phyloP scores from a whole-genome alignment of 1,140 invertebrate genomes.

The Frieseomelitta varia region DNA sequence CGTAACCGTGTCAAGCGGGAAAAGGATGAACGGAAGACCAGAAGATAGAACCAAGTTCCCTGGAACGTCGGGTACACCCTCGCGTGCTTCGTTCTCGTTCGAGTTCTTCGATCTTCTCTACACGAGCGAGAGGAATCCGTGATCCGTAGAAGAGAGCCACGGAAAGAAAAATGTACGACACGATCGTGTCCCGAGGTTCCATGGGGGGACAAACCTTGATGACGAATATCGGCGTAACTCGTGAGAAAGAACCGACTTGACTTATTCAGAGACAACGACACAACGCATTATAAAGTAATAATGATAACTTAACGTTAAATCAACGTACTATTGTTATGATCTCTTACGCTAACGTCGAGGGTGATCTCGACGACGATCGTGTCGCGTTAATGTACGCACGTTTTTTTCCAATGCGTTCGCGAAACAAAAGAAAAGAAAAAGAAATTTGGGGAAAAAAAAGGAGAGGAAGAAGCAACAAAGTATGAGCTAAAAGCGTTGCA shows the following conservation, averaged over 20 bases:
- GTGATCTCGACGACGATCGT: slow-evolving; percentile 50
- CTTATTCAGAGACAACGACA: slow-evolving; percentile 82
- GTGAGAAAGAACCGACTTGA: slow-evolving; percentile 63
- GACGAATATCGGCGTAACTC: background rate
- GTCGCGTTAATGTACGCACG: slow-evolving; percentile 29
- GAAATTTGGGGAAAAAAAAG: slow-evolving; percentile 11
- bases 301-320: slow-evolving; percentile 73
- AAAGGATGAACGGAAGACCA: slow-evolving; percentile 44
- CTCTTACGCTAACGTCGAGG: slow-evolving; percentile 41
- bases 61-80: slow-evolving; percentile 15
- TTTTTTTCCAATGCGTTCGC: slow-evolving; percentile 10
- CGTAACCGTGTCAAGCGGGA: slow-evolving; percentile 36
- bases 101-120: background rate
- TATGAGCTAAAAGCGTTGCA: background rate
- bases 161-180: background rate
- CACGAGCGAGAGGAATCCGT: background rate
- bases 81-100: background rate
- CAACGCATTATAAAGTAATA: slow-evolving; percentile 81
- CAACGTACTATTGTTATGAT: slow-evolving; percentile 68
- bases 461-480: background rate
- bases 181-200: background rate
- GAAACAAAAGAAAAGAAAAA: background rate
- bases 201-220: too few species aligned
- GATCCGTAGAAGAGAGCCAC: too few species aligned
- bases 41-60: slow-evolving; percentile 11